Evolutionary conservation across 2,797 vertebrate genomes (phyloP).

Genomic region (Sebastes elongatus): DNA sequence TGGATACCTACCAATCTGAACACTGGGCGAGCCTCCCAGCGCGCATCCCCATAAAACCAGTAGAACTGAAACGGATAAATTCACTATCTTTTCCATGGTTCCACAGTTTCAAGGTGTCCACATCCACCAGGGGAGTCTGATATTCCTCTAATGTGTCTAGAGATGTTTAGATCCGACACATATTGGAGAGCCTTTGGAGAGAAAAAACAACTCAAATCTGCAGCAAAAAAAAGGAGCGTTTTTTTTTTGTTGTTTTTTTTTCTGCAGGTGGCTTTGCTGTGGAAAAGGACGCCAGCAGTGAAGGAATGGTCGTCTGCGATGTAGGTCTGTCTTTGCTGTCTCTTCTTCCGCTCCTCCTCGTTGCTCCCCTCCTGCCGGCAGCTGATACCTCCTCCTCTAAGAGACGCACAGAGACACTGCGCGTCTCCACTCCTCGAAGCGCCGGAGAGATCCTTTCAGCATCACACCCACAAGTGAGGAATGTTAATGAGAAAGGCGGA

Average conservation of each 20-base stretch:
- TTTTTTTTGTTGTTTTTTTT: slow-evolving; percentile 19
- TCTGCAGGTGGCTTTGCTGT: slow-evolving; percentile 62
- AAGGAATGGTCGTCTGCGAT: slow-evolving; percentile 70
- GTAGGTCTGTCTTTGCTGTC: slow-evolving; percentile 37
- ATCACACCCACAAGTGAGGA: slow-evolving; percentile 76
- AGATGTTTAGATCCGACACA: slow-evolving; percentile 88
- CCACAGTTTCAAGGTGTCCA: slow-evolving; percentile 85
- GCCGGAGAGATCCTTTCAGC: slow-evolving; percentile 70
- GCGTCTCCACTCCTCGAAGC: slow-evolving; percentile 69
- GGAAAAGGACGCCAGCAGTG: slow-evolving; percentile 50
- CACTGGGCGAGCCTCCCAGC: slow-evolving; percentile 91
- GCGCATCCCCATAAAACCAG: slow-evolving; percentile 92
- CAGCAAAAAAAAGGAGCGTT: neutral
- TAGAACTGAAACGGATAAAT: slow-evolving; percentile 89
- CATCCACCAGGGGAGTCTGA: slow-evolving; percentile 84
- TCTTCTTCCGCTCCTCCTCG: slow-evolving; percentile 63
- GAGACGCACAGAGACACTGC: slow-evolving; percentile 78
- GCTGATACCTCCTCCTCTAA: slow-evolving; percentile 78
- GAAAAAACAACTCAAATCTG: slow-evolving; percentile 8
- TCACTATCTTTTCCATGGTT: slow-evolving; percentile 94
- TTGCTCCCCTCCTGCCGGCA: slow-evolving; percentile 74
- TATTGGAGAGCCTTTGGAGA: slow-evolving; percentile 60
- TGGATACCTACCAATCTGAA: slow-evolving; percentile 92
- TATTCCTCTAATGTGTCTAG: slow-evolving; percentile 68
- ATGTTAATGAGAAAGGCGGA: slow-evolving; percentile 75